Base-by-base conservation (phyloP, 2,888 invertebrate species). In the Erebia aethiops region DNA sequence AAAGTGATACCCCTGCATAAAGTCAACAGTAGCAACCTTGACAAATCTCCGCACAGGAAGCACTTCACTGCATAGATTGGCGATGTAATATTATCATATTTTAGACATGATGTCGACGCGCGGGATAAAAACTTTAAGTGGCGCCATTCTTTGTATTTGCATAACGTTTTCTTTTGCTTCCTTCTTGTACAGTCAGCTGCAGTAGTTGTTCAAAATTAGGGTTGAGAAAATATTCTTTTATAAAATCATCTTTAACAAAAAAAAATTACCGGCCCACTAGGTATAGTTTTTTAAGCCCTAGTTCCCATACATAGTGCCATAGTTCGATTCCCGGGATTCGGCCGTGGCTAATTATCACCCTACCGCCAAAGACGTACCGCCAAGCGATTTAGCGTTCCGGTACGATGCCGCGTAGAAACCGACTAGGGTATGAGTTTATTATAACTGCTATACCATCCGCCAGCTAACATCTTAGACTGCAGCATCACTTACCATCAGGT, bases 81-180 rank as follows among this genome's bases (percentile, higher is more conserved):
- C 77, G 71, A 74, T 75, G 73, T 82, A 82, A 83, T 82, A 80
- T 80, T 77, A 82, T 78, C 80, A 85, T 84, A 84, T 84, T 84
- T 83, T 81, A 79, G 76, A 78, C 78, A 70, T 67, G 73, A 70
- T 70, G 69, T 58, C 66, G 57, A 60, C 43, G 57, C 13, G 35
- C 63, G 43, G 49, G 71, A 71, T 71, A 71, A 71, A 71, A 71
- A 71, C 67, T 64, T 43, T 63, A 63, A 69, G 56, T 56, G 41
- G 60, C 68, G 35, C 35, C 64, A 71, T 64, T 49, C 61, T 62
- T 52, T 41, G 54, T 64, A 71, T 67, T 71, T 60, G 67, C 71
- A 70, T 71, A 71, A 71, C 63, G 67, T 56, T 71, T 73, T 71
- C 66, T 67, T 73, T 71, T 64, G 46, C 67, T 64, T 52, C 52